Percentiles rank a stretch among this genome's conserved stretches.
These are phyloP conservation scores for Erebia ligea DNA, from an alignment of 2,888 invertebrate species.

Conservation along the genomic window DNA sequence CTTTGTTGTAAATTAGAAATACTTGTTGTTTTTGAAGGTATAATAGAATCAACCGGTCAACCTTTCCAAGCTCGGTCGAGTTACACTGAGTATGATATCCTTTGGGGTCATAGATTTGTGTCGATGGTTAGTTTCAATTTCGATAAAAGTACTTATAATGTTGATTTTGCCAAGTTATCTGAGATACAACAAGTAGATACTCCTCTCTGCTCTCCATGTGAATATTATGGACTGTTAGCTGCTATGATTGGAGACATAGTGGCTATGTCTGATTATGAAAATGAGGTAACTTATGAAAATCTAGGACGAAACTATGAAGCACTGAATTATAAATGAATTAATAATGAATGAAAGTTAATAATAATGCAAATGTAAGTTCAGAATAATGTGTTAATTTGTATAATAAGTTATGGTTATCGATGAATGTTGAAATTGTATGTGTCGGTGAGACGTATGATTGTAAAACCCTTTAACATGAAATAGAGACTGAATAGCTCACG, in stretches of 20 bases:
- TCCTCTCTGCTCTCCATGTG: conserved; percentile 91
- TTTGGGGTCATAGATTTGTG: conserved; percentile 94
- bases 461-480: too few species aligned
- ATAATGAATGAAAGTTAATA: too few species aligned
- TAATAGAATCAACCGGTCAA: conserved; percentile 94
- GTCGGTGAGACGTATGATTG: too few species aligned
- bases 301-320: background rate
- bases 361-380: too few species aligned
- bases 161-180: conserved; percentile 95
- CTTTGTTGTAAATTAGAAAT: conserved; percentile 93
- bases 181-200: conserved; percentile 93
- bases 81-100: conserved; percentile 90
- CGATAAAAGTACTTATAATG: conserved; percentile 87
- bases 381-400: too few species aligned
- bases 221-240: conserved; percentile 68
- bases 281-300: background rate
- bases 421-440: too few species aligned
- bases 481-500: too few species aligned
- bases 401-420: too few species aligned
- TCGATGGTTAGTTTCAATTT: conserved; percentile 89
- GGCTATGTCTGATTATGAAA: conserved; percentile 12
- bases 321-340: background rate
- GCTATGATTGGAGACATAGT: conserved; percentile 13
- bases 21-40: conserved; percentile 94
- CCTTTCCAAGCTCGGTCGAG: conserved; percentile 92